These are phyloP conservation scores for Stercorarius parasiticus DNA, from an alignment of 2,113 vertebrate genomes.

Conservation along the genomic window DNA sequence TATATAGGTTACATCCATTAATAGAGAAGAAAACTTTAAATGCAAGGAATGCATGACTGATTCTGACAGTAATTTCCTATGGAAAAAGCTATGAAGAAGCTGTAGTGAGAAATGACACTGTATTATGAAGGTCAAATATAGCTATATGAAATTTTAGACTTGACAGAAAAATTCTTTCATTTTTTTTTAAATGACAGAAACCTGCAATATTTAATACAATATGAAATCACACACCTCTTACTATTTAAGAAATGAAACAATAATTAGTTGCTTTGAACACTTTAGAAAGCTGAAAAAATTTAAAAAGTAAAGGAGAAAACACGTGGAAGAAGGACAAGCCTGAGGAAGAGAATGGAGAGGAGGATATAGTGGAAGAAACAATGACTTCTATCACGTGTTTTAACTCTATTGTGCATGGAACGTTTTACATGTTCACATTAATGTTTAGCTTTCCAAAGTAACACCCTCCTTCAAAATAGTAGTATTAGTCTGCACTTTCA, in stretches of 20 bases:
- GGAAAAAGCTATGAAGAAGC: background rate
- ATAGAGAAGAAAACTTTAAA: background rate
- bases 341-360: background rate
- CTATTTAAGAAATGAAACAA: background rate
- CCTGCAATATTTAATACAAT: background rate
- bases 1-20: background rate
- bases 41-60: background rate
- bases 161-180: background rate
- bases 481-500: background rate
- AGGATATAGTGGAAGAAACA: background rate
- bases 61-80: background rate
- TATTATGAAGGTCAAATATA: background rate
- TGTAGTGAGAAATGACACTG: background rate
- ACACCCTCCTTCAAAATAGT: background rate
- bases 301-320: background rate
- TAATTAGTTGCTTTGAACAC: background rate
- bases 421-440: background rate
- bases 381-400: background rate
- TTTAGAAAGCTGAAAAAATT: background rate
- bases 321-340: background rate
- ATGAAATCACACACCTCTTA: background rate
- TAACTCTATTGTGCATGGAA: background rate
- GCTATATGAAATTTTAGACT: background rate
- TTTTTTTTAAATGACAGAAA: background rate
- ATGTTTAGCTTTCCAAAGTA: background rate